Conservation (phyloP, 2,888 invertebrate genomes). For the Polyploca ridens region DNA sequence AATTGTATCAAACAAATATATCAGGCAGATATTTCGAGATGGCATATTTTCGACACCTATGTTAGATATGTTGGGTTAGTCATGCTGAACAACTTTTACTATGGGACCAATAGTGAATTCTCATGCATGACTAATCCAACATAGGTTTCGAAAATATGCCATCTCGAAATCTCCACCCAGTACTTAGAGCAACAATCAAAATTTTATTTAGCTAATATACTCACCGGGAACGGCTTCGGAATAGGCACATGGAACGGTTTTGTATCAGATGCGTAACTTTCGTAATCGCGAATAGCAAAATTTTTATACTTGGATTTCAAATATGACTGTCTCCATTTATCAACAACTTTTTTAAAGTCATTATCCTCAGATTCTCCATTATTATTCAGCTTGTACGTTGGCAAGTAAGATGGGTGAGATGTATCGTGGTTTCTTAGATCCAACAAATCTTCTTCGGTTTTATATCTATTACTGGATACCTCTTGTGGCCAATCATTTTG, state of each 20-base stretch:
- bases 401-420: slow-evolving; percentile 67
- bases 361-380: slow-evolving; percentile 56
- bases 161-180: too few species aligned
- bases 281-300: slow-evolving; percentile 59
- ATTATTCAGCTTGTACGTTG: slow-evolving; percentile 57
- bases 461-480: slow-evolving; percentile 58
- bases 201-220: slow-evolving; percentile 36
- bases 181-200: slow-evolving; percentile 25
- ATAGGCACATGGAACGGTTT: slow-evolving; percentile 70
- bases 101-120: too few species aligned
- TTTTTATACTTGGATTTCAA: slow-evolving; percentile 72
- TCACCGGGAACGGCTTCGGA: slow-evolving; percentile 77
- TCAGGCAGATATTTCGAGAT: too few species aligned
- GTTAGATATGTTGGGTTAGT: too few species aligned
- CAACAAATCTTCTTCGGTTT: slow-evolving; percentile 76
- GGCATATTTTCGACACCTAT: too few species aligned
- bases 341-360: slow-evolving; percentile 69
- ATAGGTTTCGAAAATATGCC: too few species aligned
- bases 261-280: slow-evolving; percentile 66
- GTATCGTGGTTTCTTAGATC: slow-evolving; percentile 75
- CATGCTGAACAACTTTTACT: too few species aligned
- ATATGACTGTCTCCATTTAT: slow-evolving; percentile 76
- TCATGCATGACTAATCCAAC: too few species aligned
- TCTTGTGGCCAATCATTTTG: slow-evolving; percentile 66
- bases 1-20: slow-evolving; percentile 26